Percentiles rank a stretch among this genome's conserved stretches.
Evolutionary conservation across 2,113 vertebrate genomes (phyloP).

Genomic region (Cottus gobio): DNA sequence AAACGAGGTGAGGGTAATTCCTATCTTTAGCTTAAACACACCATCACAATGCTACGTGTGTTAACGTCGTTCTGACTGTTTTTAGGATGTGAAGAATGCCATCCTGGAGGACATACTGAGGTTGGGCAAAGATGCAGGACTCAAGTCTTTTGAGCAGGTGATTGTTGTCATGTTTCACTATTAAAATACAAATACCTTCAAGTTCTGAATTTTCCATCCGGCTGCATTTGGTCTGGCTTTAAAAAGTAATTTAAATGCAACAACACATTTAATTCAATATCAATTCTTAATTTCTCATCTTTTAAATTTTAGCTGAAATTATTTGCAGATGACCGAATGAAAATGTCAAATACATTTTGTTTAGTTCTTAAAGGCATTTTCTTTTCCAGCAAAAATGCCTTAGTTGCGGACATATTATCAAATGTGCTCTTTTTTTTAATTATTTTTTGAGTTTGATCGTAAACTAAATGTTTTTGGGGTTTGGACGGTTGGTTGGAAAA

Average conservation of each 20-base stretch:
- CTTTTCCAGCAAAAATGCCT: too few species aligned
- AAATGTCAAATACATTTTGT: background rate
- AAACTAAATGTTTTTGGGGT: background rate
- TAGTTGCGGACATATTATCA: background rate
- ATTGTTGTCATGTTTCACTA: constrained; percentile 33
- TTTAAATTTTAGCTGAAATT: background rate
- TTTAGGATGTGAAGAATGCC: constrained; percentile 88
- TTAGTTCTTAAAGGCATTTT: background rate
- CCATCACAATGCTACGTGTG: too few species aligned
- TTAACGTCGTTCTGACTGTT: constrained; percentile 14
- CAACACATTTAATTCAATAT: too few species aligned
- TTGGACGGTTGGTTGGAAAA: background rate
- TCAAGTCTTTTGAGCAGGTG: constrained; percentile 98
- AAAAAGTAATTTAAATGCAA: background rate
- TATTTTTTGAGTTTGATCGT: background rate
- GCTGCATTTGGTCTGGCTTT: background rate
- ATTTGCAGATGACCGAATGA: background rate
- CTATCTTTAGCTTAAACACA: background rate
- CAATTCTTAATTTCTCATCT: background rate
- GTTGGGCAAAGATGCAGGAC: constrained; percentile 90
- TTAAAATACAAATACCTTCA: background rate
- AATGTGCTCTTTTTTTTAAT: background rate
- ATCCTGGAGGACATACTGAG: constrained; percentile 91
- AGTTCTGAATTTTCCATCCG: background rate
- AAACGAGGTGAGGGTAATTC: constrained; percentile 83